Evolutionary conservation across 2,888 invertebrate species (phyloP), one percentile per base, ranked within the genome.

Genomic region (Ditula angustiorana): DNA sequence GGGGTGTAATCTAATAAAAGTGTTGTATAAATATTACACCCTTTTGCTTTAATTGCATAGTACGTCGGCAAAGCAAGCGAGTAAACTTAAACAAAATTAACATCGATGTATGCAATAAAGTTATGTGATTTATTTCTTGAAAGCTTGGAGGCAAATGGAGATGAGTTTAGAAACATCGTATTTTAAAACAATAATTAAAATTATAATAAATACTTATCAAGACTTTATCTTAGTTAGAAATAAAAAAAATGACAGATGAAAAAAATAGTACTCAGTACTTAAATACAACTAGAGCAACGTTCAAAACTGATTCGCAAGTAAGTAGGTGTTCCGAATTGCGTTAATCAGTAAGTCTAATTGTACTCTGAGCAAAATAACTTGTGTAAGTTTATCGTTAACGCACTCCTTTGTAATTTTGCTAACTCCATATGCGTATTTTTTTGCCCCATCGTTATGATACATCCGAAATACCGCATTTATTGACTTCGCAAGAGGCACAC

Each of bases 1-100:
- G 72, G 70, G 67, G 50, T 65, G 72, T 87, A 87, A 89, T 86
- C 80, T 77, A 88, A 88, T 89, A 82, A 69, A 81, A 75, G 73
- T 72, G 76, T 82, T 80, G 81, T 81, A 78, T 79, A 83, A 87
- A 85, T 77, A 86, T 62, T 71, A 74, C 85, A 78, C 85, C 85
- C 85, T 67, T 68, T 74, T 74, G 64, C 52, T 28, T 52, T 59
- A 75, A 79, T 78, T 76, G 78, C 76, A 78, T 71, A n/a, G n/a
- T n/a, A n/a, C n/a, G 73, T 69, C 69, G 58, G 13, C 28, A 52
- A 59, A 59, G 26, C 59, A 19, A 50, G 28, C 30, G 41, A 65
- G 41, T 37, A 60, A 56, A 47, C 30, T 53, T 60, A 55, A 37
- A 60, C 49, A 30, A 28, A 35, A 60, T 53, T 28, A 52, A 60